Evolutionary conservation across 2,888 invertebrate genomes (phyloP).

Genomic region (Flexamia atlantica): DNA sequence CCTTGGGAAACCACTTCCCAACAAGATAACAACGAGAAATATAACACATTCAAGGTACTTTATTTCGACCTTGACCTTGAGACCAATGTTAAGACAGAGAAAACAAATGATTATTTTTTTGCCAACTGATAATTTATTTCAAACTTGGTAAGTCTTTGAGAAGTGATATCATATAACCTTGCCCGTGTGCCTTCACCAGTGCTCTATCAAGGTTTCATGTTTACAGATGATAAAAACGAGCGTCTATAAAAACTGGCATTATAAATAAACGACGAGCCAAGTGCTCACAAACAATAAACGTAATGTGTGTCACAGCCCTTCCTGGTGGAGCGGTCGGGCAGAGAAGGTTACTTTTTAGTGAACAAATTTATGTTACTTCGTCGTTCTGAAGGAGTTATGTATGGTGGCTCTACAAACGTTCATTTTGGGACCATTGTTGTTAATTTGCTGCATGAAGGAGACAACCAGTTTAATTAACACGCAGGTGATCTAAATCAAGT

Average conservation of each 20-base stretch:
- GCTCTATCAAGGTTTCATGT: constrained; percentile 16
- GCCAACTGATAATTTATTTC: constrained; percentile 7
- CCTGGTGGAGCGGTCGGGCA: too few species aligned
- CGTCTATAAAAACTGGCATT: constrained; percentile 29
- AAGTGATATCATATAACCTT: constrained; percentile 33
- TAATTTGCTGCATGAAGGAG: too few species aligned
- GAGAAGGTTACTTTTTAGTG: too few species aligned
- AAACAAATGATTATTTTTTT: constrained; percentile 2
- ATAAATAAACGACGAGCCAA: constrained; percentile 1
- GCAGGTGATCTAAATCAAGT: too few species aligned
- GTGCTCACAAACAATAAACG: neutral
- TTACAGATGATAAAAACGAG: constrained; percentile 32
- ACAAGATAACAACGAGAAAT: neutral
- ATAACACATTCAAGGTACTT: neutral
- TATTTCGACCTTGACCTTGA: neutral
- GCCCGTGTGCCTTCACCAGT: constrained; percentile 2
- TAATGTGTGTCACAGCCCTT: neutral
- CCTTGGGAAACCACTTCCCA: neutral
- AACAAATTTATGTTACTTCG: too few species aligned
- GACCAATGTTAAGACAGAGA: constrained; percentile 30
- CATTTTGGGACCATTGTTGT: too few species aligned
- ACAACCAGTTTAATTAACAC: too few species aligned
- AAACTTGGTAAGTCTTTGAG: constrained; percentile 5
- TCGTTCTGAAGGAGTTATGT: too few species aligned
- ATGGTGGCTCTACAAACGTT: too few species aligned